These are phyloP conservation scores for Onychorhynchus coronatus DNA, from an alignment of 2,113 vertebrate species.

Conservation along the genomic window DNA sequence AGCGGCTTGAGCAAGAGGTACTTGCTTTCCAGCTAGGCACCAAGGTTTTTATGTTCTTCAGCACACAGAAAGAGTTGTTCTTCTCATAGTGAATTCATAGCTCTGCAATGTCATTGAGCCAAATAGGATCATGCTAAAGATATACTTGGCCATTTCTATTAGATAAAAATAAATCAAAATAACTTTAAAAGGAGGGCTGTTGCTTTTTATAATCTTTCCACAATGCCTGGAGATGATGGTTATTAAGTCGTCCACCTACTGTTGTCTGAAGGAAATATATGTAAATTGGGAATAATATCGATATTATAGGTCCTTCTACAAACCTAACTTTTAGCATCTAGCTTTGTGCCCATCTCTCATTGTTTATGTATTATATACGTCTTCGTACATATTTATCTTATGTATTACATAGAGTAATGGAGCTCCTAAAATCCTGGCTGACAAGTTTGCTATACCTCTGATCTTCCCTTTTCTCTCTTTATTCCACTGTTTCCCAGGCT, in stretches of 20 bases:
- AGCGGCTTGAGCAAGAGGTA: background rate
- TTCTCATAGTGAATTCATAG: slow-evolving; percentile 5
- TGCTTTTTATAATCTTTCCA: background rate
- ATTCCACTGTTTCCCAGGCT: background rate
- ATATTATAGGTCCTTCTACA: background rate
- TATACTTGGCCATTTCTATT: background rate
- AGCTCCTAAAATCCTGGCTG: background rate
- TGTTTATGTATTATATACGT: background rate
- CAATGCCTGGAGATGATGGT: background rate
- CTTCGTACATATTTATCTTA: background rate
- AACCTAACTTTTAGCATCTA: background rate
- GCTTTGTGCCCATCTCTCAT: background rate
- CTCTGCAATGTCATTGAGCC: background rate
- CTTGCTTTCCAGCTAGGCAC: slow-evolving; percentile 17
- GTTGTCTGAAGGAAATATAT: background rate
- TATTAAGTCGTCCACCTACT: background rate
- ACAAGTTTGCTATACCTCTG: background rate
- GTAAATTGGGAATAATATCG: background rate
- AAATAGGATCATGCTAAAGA: background rate
- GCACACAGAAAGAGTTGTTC: background rate
- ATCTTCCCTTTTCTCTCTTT: background rate
- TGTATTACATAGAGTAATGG: background rate
- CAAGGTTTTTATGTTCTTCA: background rate
- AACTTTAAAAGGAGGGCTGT: background rate
- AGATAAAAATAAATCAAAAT: slow-evolving; percentile 16